Conservation (phyloP, 2,888 invertebrate species). For the Lasioglossum vierecki region DNA sequence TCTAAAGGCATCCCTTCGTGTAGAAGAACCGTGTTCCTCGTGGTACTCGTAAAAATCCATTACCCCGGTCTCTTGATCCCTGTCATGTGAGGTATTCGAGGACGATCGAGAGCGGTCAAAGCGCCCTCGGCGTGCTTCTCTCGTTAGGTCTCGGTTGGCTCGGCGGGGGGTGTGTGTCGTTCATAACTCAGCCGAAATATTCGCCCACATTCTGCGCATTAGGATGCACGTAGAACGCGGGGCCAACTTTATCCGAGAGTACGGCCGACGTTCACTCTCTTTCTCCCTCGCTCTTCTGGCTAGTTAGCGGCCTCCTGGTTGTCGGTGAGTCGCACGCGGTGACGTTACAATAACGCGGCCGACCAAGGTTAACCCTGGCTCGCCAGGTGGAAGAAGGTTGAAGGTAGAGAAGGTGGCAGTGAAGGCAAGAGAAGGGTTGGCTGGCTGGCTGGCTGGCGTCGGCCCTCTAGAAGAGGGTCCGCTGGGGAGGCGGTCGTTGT, state of each 20-base stretch:
- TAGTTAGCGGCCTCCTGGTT: slow-evolving; percentile 1
- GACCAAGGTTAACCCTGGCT: slow-evolving; percentile 64
- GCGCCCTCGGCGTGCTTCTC: slow-evolving; percentile 59
- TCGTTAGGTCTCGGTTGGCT: slow-evolving; percentile 62
- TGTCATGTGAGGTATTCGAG: slow-evolving; percentile 58
- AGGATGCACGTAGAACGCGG: slow-evolving; percentile 35
- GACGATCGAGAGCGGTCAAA: slow-evolving; percentile 65
- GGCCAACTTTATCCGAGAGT: slow-evolving; percentile 76
- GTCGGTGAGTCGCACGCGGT: slow-evolving; percentile 13
- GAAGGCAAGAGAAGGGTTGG: slow-evolving; percentile 55
- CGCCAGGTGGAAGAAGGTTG: slow-evolving; percentile 53
- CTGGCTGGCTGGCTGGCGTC: slow-evolving; percentile 52
- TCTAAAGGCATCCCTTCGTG: slow-evolving; percentile 24
- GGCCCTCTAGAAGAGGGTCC: slow-evolving; percentile 69
- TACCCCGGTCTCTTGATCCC: slow-evolving; percentile 62
- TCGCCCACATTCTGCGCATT: slow-evolving; percentile 78
- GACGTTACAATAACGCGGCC: slow-evolving; percentile 69
- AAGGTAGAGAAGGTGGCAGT: slow-evolving; percentile 54
- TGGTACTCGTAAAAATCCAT: slow-evolving; percentile 69
- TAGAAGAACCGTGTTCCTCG: slow-evolving; percentile 17
- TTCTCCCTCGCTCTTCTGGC: background rate
- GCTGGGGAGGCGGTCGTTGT: slow-evolving; percentile 69
- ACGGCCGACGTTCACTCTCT: background rate
- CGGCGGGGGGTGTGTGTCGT: slow-evolving; percentile 60
- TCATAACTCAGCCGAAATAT: slow-evolving; percentile 81